Base-by-base conservation (phyloP, 2,113 vertebrate genomes). In the Trichechus manatus region DNA sequence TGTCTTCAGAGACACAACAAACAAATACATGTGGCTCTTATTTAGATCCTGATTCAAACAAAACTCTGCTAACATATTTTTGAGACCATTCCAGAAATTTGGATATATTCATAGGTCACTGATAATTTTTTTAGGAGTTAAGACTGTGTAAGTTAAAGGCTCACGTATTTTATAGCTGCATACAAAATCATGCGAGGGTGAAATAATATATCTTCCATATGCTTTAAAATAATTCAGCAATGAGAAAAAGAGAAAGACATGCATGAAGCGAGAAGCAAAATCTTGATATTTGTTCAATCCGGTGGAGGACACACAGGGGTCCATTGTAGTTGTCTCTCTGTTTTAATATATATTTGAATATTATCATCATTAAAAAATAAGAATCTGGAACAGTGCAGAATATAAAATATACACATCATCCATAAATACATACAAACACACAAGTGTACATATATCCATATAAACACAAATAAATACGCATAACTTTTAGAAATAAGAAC, bases 201-300 rank as follows among this genome's bases (percentile, higher is more conserved):
- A 92, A 93, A 72, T 82, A 42, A 29, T 36, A 23, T 53, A 59
- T 36, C 22, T 78, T 19, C 50, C 2, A 7, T 75, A 92, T 85
- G 47, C 33, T 59, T 92, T 89, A 83, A 92, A 79, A 36, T 89
- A 56, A 85, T 85, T 72, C 31, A 94, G 15, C 42, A 90, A 64
- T 61, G 31, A 95, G 39, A 93, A 44, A 47, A 47, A 61, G 39
- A 50, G 31, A 88, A 79, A 61, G 53, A 11, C 2, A 3, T 47
- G 63, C 2, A 5, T 74, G 23, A 84, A 72, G 7, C 11, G 85
- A 74, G 63, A 93, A 79, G 29, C 10, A 91, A 84, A 91, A 88
- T 79, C n/a, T 56, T 93, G 44, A 4, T 42, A 42, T 39, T 23
- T 50, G 11, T 75, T 75, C 36, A 50, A 13, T 79, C 39, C 29